Percentiles rank a stretch among this genome's conserved stretches.
Conservation (phyloP, 2,888 invertebrate species). For the Drosophila anceps region DNA sequence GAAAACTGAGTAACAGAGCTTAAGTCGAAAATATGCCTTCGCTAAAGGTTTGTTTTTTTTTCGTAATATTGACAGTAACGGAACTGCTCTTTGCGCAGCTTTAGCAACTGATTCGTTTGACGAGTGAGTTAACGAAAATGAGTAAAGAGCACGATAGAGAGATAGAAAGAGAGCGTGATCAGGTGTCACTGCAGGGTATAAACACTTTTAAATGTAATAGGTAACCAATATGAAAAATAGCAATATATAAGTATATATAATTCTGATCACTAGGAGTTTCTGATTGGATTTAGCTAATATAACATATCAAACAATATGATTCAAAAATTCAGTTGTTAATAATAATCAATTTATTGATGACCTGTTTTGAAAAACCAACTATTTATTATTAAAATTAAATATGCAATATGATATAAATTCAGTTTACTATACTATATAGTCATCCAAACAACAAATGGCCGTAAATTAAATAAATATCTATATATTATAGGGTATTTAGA, state of each 20-base stretch:
- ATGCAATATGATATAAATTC: neutral
- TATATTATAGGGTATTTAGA: neutral
- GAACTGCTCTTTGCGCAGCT: neutral
- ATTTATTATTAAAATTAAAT: neutral
- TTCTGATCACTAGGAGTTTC: neutral
- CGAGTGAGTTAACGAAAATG: neutral
- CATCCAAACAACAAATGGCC: rapidly evolving
- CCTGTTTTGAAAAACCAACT: too few species aligned
- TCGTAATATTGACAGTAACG: neutral
- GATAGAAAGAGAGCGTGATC: neutral
- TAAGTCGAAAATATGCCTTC: too few species aligned
- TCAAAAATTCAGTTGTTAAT: neutral
- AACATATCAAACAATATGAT: neutral
- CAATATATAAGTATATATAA: neutral
- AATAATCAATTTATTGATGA: too few species aligned
- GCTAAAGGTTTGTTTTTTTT: too few species aligned
- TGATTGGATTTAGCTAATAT: neutral
- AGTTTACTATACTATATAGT: neutral
- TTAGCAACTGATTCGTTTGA: neutral
- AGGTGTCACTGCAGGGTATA: neutral
- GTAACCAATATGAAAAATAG: neutral
- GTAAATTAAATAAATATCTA: neutral
- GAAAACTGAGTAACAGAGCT: neutral
- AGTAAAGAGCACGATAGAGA: neutral
- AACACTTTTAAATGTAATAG: neutral